These are phyloP conservation scores for Ecliptopera silaceata DNA, from an alignment of 2,888 invertebrate genomes.

Conservation along the genomic window DNA sequence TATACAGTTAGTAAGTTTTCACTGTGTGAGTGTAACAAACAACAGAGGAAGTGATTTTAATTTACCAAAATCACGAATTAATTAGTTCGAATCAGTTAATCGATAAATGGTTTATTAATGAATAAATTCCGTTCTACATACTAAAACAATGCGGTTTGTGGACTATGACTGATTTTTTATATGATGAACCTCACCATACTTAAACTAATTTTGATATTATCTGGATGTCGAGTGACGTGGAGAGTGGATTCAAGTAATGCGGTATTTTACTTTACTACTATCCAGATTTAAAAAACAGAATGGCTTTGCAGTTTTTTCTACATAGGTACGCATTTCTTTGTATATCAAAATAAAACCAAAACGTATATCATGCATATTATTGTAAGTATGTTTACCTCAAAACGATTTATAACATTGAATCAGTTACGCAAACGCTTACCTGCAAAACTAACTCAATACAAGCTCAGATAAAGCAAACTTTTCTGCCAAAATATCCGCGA, in stretches of 20 bases:
- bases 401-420: slow-evolving; percentile 20
- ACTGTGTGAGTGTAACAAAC: not conserved
- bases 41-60: not conserved
- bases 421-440: slow-evolving; percentile 22
- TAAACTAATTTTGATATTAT: too few relatives aligned
- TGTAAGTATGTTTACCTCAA: not conserved
- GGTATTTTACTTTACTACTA: too few relatives aligned
- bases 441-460: slow-evolving; percentile 27
- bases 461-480: slow-evolving; percentile 27
- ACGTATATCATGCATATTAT: too few relatives aligned
- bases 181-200: too few relatives aligned
- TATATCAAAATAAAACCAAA: too few relatives aligned
- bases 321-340: too few relatives aligned
- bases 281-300: too few relatives aligned
- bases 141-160: not conserved
- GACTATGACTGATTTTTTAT: too few relatives aligned
- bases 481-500: slow-evolving; percentile 21
- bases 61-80: not conserved
- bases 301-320: too few relatives aligned
- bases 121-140: not conserved
- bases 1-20: too few relatives aligned
- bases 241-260: too few relatives aligned
- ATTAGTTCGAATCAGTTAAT: not conserved
- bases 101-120: not conserved
- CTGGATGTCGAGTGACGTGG: too few relatives aligned